Evolutionary conservation across 1,140 invertebrate genomes (phyloP).

Genomic region (Calephelis virginiensis): DNA sequence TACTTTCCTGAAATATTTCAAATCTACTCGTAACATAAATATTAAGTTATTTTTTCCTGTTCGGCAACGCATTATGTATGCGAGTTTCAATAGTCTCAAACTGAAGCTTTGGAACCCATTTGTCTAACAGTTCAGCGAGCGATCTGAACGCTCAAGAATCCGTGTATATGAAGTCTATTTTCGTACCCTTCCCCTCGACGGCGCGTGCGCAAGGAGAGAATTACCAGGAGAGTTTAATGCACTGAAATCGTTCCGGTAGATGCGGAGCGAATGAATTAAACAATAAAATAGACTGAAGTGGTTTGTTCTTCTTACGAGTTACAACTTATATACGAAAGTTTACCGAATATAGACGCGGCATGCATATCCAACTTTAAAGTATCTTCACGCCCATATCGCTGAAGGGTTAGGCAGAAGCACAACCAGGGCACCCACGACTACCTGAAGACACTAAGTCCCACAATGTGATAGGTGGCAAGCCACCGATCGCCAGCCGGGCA

Average conservation of each 20-base stretch:
- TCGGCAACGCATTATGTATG: background rate
- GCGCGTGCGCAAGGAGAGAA: slow-evolving; percentile 33
- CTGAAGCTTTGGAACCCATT: slow-evolving; percentile 11
- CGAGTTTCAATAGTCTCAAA: background rate
- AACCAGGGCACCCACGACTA: no score
- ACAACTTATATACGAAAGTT: background rate
- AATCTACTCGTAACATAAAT: no score
- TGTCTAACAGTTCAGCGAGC: slow-evolving; percentile 33
- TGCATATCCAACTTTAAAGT: no score
- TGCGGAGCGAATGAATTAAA: slow-evolving; percentile 23
- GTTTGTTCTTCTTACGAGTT: background rate
- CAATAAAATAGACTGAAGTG: slow-evolving; percentile 13
- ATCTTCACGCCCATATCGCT: no score
- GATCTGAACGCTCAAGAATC: slow-evolving; percentile 37
- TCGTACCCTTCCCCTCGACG: slow-evolving; percentile 32
- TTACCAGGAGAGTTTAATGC: slow-evolving; percentile 37
- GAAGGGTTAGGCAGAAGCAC: no score
- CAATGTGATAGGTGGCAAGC: no score
- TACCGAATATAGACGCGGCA: no score
- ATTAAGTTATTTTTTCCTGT: no score
- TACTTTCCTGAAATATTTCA: no score
- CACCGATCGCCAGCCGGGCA: no score
- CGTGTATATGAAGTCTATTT: slow-evolving; percentile 35
- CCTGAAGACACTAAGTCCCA: no score
- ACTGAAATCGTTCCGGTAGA: slow-evolving; percentile 29